Base-by-base conservation (phyloP, 2,797 vertebrate species). In the Myotis daubentonii region DNA sequence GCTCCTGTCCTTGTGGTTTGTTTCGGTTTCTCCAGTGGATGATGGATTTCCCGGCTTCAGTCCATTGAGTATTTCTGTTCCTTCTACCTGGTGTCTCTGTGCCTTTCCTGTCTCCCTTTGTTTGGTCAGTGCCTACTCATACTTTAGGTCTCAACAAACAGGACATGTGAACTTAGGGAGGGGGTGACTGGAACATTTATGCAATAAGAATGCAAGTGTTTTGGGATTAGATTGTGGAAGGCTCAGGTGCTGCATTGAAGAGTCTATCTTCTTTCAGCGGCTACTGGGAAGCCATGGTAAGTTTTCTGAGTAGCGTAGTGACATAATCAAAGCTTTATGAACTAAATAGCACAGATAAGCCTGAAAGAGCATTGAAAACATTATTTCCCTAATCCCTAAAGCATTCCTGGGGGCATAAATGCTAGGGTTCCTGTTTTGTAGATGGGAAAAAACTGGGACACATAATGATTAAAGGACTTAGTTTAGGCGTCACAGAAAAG, bases 391-490 rank as follows among this genome's bases (percentile, higher is more conserved):
- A 94, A 90, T 95, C 72, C 57, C 25, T 53, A 76, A 91, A 94
- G 44, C 57, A n/a, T 88, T 49, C 57, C 95, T 79, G n/a, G 47
- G n/a, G 53, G 30, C 19, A 74, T 89, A 94, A 92, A 95, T 95
- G 74, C 55, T 89, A 92, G 47, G 60, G 49, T 91, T 95, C 57
- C 33, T 95, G 51, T 89, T 96, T 93, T 95, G 87, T 81, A 81
- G 51, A 23, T 79, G 49, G 62, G 51, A 78, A 87, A 87, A 86
- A 82, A 20, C 60, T 89, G 25, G 80, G 55, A 78, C 36, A 81
- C 44, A 8, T 79, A 57, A 62, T 93, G 89, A 94, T 96, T 94
- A 93, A 96, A 87, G 62, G 87, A 62, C 75, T 95, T 92, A 74
- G 51, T 97, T 93, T 91, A 83, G 83, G 84, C 1, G 0, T 93